Base-by-base conservation (phyloP, 2,113 vertebrate genomes). In the Nothocercus nigrocapillus region DNA sequence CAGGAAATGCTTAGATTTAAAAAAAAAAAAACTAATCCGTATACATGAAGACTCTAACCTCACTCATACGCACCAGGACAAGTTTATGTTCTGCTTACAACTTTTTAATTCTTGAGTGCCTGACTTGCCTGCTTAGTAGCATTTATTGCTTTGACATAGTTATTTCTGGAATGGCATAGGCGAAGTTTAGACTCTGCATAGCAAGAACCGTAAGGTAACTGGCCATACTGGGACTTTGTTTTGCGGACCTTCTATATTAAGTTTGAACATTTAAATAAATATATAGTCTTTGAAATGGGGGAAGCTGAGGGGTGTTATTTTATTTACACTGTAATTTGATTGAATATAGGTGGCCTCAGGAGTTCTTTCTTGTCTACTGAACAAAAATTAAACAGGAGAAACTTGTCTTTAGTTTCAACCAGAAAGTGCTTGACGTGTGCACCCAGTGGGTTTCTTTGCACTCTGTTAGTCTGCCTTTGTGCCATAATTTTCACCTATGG, bases 41-140 rank as follows among this genome's bases (percentile, higher is more conserved):
- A 12, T 61, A 61, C 42, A 53, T 63, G 38, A 75, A 66, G 80
- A 51, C 45, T 73, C 9, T 58, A 47, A 51, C 49, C 17, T 24
- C 8, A 5, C 0, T 0, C 0, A 0, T 38, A 7, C 1, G 3
- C 28, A 27, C 34, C 58, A 32, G 44, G 53, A 76, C 28, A 30
- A 17, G 28, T 89, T 75, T 32, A 18, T 82, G 80, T 87, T 84
- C 86, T 61, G 18, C 76, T 72, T 83, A 3, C 40, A 75, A 69
- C 67, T 80, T 93, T 30, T n/a, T 45, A 68, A 84, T 42, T 96
- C 89, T 51, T 13, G 84, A 89, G 89, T 94, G 95, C 94, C 94
- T 96, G 54, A 84, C 42, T 28, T 87, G 70, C 53, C 58, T 42
- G 20, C 58, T 73, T 56, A 47, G 78, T 34, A 61, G 25, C 1